Evolutionary conservation across 1,140 invertebrate genomes (phyloP).

Genomic region (Drosophila aff.): DNA sequence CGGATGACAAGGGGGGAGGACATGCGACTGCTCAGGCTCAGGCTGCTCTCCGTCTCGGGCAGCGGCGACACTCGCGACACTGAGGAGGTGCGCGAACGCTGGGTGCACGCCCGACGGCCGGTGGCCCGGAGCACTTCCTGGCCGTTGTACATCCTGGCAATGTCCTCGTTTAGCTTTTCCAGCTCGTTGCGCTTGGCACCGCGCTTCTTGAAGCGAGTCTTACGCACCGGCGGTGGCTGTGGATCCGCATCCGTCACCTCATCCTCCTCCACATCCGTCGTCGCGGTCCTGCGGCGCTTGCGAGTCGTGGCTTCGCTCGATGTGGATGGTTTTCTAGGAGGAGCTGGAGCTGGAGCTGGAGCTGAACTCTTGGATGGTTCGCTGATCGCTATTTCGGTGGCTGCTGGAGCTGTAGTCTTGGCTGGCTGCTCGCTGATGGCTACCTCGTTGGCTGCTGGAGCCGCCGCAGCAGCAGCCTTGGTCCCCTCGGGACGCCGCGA

Average conservation of each 20-base stretch:
- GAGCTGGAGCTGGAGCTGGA: background rate
- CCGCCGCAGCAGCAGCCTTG: background rate
- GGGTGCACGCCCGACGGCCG: slow-evolving; percentile 85
- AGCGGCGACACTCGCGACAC: background rate
- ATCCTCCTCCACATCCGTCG: background rate
- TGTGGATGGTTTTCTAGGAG: background rate
- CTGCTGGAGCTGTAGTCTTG: background rate
- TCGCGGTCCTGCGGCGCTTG: background rate
- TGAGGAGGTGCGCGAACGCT: background rate
- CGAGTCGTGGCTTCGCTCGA: background rate
- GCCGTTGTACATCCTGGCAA: slow-evolving; percentile 85
- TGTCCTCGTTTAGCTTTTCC: slow-evolving; percentile 88
- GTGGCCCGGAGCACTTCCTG: slow-evolving; percentile 86
- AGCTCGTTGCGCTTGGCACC: slow-evolving; percentile 83
- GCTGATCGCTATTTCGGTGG: background rate
- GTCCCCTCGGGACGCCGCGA: background rate
- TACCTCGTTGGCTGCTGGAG: background rate
- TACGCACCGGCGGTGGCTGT: background rate
- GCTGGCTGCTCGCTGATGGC: background rate
- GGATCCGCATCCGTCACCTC: background rate
- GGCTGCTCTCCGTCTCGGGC: background rate
- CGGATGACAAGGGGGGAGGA: slow-evolving; percentile 11
- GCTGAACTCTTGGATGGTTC: background rate
- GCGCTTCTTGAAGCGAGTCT: slow-evolving; percentile 7
- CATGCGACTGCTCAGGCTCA: slow-evolving; percentile 7